These are phyloP conservation scores for Pachyseris speciosa DNA, from an alignment of 64 coral and sea anemone species.

Conservation along the genomic window DNA sequence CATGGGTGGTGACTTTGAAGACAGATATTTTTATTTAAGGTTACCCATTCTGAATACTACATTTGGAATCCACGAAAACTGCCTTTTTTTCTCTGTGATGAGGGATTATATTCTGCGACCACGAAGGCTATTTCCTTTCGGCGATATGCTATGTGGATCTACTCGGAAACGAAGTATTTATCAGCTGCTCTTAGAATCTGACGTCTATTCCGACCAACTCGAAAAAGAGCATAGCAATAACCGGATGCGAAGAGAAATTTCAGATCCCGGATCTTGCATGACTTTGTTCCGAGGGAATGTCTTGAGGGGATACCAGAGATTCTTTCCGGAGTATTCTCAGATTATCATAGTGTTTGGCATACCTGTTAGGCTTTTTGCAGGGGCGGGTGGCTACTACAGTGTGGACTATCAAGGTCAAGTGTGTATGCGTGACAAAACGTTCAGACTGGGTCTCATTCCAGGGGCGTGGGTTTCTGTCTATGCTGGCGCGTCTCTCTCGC, in stretches of 20 bases:
- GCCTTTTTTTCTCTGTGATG: conserved; percentile 82
- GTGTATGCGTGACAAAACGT: conserved; percentile 83
- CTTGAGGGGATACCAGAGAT: conserved; percentile 71
- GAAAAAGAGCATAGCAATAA: conserved; percentile 58
- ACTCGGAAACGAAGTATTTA: conserved; percentile 74
- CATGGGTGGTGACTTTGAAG: conserved; percentile 95
- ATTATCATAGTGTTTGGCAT: conserved; percentile 84
- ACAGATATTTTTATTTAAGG: conserved; percentile 90
- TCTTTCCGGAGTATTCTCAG: conserved; percentile 76
- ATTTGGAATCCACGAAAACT: conserved; percentile 92
- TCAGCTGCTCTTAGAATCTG: conserved; percentile 75
- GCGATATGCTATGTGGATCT: conserved; percentile 71
- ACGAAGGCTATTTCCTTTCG: conserved; percentile 84
- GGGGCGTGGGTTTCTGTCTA: conserved; percentile 93
- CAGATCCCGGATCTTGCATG: conserved; percentile 69
- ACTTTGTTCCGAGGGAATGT: conserved; percentile 70
- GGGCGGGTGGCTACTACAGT: conserved; percentile 86
- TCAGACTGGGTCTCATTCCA: conserved; percentile 85
- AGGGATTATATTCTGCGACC: conserved; percentile 70
- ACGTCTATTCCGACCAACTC: conserved; percentile 88
- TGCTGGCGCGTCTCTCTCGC: conserved; percentile 69
- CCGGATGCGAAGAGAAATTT: conserved; percentile 14
- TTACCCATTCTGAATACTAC: conserved; percentile 92
- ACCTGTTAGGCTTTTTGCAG: conserved; percentile 80
- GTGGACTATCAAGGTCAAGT: conserved; percentile 86